Percentiles rank a stretch among this genome's conserved stretches.
Conservation (phyloP, 2,113 vertebrate species). For the Lagopus leucura region DNA sequence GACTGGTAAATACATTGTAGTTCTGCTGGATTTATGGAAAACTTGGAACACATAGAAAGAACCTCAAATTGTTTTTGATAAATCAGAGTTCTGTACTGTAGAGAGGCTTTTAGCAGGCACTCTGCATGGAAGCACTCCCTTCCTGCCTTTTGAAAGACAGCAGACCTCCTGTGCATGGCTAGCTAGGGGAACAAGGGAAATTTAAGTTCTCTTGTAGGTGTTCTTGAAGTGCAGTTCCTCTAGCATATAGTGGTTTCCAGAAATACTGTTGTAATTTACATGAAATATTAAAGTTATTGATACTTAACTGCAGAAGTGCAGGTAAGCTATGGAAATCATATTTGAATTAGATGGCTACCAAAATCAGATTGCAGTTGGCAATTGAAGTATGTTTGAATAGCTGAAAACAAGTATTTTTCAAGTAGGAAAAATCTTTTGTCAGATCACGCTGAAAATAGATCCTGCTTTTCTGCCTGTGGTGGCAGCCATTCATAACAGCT, state of each 20-base stretch:
- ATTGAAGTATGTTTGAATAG: background rate
- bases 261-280: background rate
- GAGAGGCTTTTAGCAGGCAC: background rate
- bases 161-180: background rate
- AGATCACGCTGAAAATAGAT: background rate
- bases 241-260: background rate
- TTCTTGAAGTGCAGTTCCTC: background rate
- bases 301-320: background rate
- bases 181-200: background rate
- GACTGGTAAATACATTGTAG: background rate
- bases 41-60: background rate
- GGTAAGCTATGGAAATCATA: background rate
- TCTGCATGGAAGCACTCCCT: background rate
- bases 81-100: background rate
- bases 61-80: background rate
- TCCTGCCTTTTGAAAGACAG: background rate
- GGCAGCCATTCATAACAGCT: background rate
- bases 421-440: background rate
- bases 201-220: background rate
- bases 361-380: background rate
- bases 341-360: background rate
- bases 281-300: background rate
- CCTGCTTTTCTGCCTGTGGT: background rate
- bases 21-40: background rate
- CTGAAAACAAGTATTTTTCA: constrained; percentile 6